Conservation (phyloP, 2,113 vertebrate genomes). For the Mormyrus lacerda region DNA sequence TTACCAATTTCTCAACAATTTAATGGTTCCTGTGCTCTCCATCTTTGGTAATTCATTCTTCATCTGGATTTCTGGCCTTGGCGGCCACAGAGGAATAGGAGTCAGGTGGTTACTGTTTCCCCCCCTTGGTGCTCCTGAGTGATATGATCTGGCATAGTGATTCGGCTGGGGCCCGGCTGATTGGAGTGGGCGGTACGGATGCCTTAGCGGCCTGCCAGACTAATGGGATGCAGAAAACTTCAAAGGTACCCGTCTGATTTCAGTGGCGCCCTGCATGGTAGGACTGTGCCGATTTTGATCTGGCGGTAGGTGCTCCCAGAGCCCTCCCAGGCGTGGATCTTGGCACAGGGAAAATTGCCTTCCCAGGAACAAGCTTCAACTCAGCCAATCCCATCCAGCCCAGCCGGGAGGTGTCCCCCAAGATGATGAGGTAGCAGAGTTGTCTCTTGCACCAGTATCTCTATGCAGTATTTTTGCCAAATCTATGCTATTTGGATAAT, state of each 20-base stretch:
- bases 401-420: background rate
- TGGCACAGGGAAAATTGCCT: background rate
- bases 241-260: background rate
- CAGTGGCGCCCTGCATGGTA: background rate
- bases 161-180: background rate
- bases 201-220: background rate
- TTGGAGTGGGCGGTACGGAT: background rate
- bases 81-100: background rate
- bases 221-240: background rate
- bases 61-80: background rate
- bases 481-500: background rate
- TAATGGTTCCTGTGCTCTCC: background rate
- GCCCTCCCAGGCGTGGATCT: background rate
- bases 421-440: background rate
- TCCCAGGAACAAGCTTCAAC: background rate
- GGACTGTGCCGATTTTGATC: background rate
- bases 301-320: background rate
- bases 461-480: background rate
- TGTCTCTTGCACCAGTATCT: background rate
- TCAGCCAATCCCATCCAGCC: background rate
- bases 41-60: background rate
- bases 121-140: background rate
- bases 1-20: background rate
- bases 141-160: background rate
- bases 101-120: background rate